phyloP scores from a whole-genome alignment of 2,113 vertebrate species.

The Chloropsis cyanopogon region DNA sequence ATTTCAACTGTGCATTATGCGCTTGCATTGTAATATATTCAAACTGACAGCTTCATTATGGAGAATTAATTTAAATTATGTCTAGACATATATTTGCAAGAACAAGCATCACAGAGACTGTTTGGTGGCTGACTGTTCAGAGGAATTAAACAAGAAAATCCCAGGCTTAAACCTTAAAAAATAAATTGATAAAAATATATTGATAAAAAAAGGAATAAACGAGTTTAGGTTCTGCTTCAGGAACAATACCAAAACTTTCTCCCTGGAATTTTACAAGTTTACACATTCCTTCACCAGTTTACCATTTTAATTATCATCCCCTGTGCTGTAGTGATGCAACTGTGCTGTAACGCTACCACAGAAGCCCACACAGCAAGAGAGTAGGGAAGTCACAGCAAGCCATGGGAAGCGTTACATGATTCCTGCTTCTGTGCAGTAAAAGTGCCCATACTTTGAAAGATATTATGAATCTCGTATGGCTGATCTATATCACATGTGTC shows the following conservation, averaged over 20 bases:
- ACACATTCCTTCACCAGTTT: background rate
- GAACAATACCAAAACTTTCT: background rate
- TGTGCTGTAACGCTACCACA: background rate
- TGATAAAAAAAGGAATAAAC: background rate
- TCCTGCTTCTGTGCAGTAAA: background rate
- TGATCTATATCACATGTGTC: background rate
- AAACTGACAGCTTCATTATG: conserved; percentile 19
- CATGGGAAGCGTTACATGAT: background rate
- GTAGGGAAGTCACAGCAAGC: background rate
- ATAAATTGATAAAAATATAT: background rate
- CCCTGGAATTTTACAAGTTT: background rate
- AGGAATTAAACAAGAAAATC: conserved; percentile 1
- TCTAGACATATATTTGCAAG: conserved; percentile 47
- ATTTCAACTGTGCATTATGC: conserved; percentile 25
- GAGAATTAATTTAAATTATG: conserved; percentile 48
- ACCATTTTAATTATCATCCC: background rate
- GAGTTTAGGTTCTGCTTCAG: background rate
- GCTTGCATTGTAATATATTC: conserved; percentile 17
- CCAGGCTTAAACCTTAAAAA: background rate
- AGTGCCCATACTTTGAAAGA: background rate
- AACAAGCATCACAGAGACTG: background rate
- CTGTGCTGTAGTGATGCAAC: background rate
- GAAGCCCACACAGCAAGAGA: background rate
- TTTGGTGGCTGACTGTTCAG: background rate
- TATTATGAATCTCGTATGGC: background rate